Conservation (phyloP, 2,888 invertebrate genomes). For the Hanleya hanleyi region DNA sequence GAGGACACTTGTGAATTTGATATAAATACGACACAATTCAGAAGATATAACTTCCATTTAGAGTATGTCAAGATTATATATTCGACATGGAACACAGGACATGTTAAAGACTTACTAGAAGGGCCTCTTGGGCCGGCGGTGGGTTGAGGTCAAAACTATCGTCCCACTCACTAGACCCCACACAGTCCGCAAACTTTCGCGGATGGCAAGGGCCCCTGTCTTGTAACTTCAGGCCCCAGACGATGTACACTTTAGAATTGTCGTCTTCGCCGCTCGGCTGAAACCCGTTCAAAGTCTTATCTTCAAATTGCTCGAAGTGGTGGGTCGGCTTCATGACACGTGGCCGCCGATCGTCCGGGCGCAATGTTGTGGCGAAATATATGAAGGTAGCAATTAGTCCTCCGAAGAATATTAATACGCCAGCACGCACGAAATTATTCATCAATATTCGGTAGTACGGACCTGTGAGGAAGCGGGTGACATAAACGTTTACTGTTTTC, state of each 20-base stretch:
- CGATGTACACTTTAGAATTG: constrained; percentile 23
- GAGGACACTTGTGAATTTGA: too few species aligned
- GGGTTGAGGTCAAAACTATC: constrained; percentile 44
- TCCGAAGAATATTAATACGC: neutral
- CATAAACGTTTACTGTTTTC: neutral
- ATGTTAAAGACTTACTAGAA: constrained; percentile 39
- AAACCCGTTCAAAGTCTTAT: constrained; percentile 17
- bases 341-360: neutral
- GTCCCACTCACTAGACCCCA: constrained; percentile 42
- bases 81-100: too few species aligned
- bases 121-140: constrained; percentile 31
- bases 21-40: too few species aligned
- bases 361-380: neutral
- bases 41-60: too few species aligned
- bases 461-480: neutral
- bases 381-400: neutral
- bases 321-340: constrained; percentile 6
- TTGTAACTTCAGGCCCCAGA: constrained; percentile 42
- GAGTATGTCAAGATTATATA: too few species aligned
- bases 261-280: neutral
- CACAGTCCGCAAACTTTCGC: constrained; percentile 35
- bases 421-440: neutral
- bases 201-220: constrained; percentile 37
- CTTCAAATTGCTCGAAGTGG: constrained; percentile 17
- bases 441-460: neutral